Percentiles rank a stretch among this genome's conserved stretches.
These are phyloP conservation scores for Sylvia borin DNA, from an alignment of 2,797 vertebrate genomes.

Conservation along the genomic window DNA sequence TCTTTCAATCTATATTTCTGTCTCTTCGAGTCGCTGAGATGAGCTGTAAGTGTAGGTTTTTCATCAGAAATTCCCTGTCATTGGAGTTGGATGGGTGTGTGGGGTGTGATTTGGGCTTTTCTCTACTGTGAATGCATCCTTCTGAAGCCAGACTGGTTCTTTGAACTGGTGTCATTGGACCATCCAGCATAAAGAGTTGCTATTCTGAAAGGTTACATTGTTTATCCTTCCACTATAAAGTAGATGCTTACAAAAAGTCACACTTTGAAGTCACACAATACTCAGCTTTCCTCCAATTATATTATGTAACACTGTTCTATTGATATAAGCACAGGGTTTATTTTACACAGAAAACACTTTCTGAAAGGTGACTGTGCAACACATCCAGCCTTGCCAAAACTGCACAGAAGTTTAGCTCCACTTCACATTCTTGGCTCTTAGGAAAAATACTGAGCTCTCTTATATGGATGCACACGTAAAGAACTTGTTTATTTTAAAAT, in stretches of 20 bases:
- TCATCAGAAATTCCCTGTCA: not conserved
- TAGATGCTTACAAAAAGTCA: not conserved
- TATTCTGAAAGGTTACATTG: not conserved
- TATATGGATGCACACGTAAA: rapidly evolving
- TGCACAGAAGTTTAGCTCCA: not conserved
- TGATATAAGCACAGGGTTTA: not conserved
- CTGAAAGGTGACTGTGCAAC: not conserved
- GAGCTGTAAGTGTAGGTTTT: not conserved
- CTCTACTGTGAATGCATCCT: not conserved
- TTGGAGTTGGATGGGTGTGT: not conserved
- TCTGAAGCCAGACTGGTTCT: not conserved
- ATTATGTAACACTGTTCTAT: not conserved
- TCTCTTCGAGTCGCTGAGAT: not conserved
- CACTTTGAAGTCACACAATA: slow-evolving; percentile 13
- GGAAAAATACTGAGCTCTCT: not conserved
- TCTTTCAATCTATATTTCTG: not conserved
- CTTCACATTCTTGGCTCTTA: not conserved
- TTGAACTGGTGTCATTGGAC: not conserved
- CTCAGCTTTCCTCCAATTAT: not conserved
- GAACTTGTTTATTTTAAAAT: not conserved
- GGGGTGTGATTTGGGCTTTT: not conserved
- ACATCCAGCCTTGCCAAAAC: not conserved
- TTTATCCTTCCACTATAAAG: not conserved
- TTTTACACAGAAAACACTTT: not conserved
- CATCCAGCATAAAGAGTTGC: not conserved